Evolutionary conservation across 2,797 vertebrate genomes (phyloP).

Genomic region (Varecia variegata): DNA sequence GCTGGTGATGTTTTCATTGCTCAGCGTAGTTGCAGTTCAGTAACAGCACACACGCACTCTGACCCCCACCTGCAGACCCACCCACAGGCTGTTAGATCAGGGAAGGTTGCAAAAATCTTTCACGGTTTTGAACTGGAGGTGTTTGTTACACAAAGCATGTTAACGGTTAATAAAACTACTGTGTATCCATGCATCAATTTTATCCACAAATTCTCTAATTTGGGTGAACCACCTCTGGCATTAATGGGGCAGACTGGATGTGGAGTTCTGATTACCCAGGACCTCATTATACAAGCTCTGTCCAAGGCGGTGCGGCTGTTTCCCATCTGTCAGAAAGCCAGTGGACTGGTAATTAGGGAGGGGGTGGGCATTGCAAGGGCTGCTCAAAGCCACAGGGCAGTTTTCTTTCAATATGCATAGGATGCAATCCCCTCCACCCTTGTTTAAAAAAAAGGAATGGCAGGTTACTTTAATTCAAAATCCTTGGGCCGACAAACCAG

Average conservation of each 20-base stretch:
- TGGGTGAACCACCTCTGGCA: slow-evolving; percentile 49
- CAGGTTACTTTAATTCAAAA: slow-evolving; percentile 64
- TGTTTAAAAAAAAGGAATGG: not conserved
- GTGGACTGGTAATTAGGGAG: slow-evolving; percentile 50
- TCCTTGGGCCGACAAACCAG: slow-evolving; percentile 37
- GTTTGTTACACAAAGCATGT: not conserved
- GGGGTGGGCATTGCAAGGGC: not conserved
- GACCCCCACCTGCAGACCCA: not conserved
- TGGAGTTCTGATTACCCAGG: slow-evolving; percentile 67
- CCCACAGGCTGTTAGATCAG: slow-evolving; percentile 31
- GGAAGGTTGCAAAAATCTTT: slow-evolving; percentile 17
- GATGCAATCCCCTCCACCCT: not conserved
- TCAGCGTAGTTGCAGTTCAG: slow-evolving; percentile 11
- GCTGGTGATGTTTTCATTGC: slow-evolving; percentile 71
- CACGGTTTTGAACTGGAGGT: not conserved
- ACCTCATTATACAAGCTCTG: slow-evolving; percentile 49
- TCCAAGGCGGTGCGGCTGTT: not conserved
- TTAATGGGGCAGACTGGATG: slow-evolving; percentile 67
- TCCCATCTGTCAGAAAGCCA: slow-evolving; percentile 66
- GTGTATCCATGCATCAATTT: slow-evolving; percentile 28
- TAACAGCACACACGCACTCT: not conserved
- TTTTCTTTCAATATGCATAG: not conserved
- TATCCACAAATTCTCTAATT: slow-evolving; percentile 66
- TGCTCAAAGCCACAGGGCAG: not conserved
- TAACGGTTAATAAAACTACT: slow-evolving; percentile 63